phyloP scores from a whole-genome alignment of 2,113 vertebrate species.

The Ancistrus triradiatus region DNA sequence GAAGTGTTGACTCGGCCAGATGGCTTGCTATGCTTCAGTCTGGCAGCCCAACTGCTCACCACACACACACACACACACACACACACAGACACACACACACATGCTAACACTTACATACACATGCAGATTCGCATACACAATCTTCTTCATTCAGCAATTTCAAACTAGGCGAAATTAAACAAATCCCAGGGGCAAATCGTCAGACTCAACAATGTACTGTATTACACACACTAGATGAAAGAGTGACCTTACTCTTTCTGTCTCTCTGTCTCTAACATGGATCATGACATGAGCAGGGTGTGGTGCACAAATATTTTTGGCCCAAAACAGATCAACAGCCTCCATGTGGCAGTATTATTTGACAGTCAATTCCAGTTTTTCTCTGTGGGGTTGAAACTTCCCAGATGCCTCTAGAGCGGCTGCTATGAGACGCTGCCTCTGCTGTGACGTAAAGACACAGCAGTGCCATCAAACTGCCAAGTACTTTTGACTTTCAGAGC shows the following conservation, averaged over 20 bases:
- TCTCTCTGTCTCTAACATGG: background rate
- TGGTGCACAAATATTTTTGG: background rate
- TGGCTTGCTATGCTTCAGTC: slow-evolving; percentile 49
- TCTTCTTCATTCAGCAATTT: slow-evolving; percentile 64
- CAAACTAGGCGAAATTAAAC: slow-evolving; percentile 59
- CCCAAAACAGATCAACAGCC: slow-evolving; percentile 19
- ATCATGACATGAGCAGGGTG: slow-evolving; percentile 1
- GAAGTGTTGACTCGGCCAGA: slow-evolving; percentile 46
- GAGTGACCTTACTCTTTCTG: background rate
- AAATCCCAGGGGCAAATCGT: slow-evolving; percentile 13
- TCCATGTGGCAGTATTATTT: slow-evolving; percentile 17
- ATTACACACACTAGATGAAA: background rate
- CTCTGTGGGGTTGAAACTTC: slow-evolving; percentile 3
- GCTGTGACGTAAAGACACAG: slow-evolving; percentile 16
- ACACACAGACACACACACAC: slow-evolving; percentile 30
- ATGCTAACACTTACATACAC: slow-evolving; percentile 16
- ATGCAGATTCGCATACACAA: slow-evolving; percentile 2
- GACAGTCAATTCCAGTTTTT: slow-evolving; percentile 21
- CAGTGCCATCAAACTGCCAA: slow-evolving; percentile 15
- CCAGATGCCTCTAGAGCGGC: slow-evolving; percentile 14
- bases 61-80: slow-evolving; percentile 31
- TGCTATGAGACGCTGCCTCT: slow-evolving; percentile 10
- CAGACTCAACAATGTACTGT: background rate
- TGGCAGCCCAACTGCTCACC: slow-evolving; percentile 50
- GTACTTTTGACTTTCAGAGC: background rate